Base-by-base conservation (phyloP, 2,113 vertebrate species). In the Erythrocebus patas region DNA sequence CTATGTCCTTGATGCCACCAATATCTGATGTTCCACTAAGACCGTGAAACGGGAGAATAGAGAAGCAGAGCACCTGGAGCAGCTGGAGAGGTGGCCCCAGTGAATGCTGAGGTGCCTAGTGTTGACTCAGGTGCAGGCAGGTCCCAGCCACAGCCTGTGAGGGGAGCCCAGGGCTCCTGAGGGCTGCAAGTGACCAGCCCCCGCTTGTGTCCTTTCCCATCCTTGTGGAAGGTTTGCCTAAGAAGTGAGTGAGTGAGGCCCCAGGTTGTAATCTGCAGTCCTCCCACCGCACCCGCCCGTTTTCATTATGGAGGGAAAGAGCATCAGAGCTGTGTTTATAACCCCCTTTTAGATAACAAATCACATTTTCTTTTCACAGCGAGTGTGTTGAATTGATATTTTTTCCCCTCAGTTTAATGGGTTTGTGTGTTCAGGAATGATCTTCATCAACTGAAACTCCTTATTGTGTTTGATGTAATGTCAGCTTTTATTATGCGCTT, bases 401-500 rank as follows among this genome's bases (percentile, higher is more conserved):
- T 98, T 98, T 98, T 57, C 82, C 98, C 97, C 97, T 98, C 97
- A 91, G 98, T 99, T 99, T 99, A 99, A 99, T 99, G 99, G 99
- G 98, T 99, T 99, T 99, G 99, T 99, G 98, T 99, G 99, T 98
- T 99, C 98, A 99, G 99, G 99, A 99, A 99, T 99, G 99, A 99
- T 99, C 99, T 99, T 99, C 99, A 99, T 99, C 99, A 99, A 99
- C 99, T 98, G 98, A 99, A 99, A 99, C 99, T 99, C 99, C 99
- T 99, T 99, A 99, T 99, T 99, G 99, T 99, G 99, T 99, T 99
- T 99, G 99, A 99, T 99, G 99, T 99, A 99, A 99, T 99, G 99
- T 99, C 99, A 99, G 99, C 99, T 99, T 99, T 99, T 99, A 99
- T 99, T 99, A 99, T 95, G 98, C 97, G 97, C 98, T 97, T 80